Conservation (phyloP, 1,140 invertebrate species). For the Drosophila nebulosa region DNA sequence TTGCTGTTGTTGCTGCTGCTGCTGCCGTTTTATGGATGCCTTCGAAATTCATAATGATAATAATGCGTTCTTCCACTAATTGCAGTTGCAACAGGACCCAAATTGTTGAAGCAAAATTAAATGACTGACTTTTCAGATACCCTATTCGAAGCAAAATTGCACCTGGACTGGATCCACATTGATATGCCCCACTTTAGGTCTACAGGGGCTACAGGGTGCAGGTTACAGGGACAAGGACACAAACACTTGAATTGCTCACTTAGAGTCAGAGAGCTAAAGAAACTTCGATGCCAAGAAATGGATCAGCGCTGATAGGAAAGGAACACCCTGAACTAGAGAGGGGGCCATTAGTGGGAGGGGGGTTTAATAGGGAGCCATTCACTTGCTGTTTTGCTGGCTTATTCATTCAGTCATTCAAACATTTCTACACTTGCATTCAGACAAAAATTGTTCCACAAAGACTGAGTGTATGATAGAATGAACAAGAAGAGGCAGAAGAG, state of each 20-base stretch:
- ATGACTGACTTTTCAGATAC: not conserved
- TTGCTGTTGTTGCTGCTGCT: slow-evolving; percentile 21
- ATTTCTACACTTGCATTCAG: slow-evolving; percentile 71
- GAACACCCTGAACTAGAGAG: not conserved
- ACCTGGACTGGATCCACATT: too few species aligned
- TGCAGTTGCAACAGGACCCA: slow-evolving; percentile 47
- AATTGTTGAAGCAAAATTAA: not conserved
- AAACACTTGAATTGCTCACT: slow-evolving; percentile 62
- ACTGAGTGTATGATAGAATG: slow-evolving; percentile 31
- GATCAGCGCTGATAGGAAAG: slow-evolving; percentile 32
- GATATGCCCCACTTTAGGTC: not conserved
- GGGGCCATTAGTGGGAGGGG: not conserved
- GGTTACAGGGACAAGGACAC: slow-evolving; percentile 12
- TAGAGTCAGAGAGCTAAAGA: slow-evolving; percentile 41
- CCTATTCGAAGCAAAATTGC: not conserved
- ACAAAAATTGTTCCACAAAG: slow-evolving; percentile 73
- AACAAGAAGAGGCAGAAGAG: not conserved
- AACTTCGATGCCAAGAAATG: slow-evolving; percentile 33
- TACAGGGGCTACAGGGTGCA: not conserved
- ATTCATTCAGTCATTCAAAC: slow-evolving; percentile 66
- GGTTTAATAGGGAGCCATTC: slow-evolving; percentile 26
- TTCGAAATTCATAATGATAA: slow-evolving; percentile 76
- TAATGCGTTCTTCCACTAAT: slow-evolving; percentile 70
- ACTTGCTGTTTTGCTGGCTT: slow-evolving; percentile 27
- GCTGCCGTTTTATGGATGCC: slow-evolving; percentile 60